Base-by-base conservation (phyloP, 2,888 invertebrate genomes). In the Zelleria hepariella region DNA sequence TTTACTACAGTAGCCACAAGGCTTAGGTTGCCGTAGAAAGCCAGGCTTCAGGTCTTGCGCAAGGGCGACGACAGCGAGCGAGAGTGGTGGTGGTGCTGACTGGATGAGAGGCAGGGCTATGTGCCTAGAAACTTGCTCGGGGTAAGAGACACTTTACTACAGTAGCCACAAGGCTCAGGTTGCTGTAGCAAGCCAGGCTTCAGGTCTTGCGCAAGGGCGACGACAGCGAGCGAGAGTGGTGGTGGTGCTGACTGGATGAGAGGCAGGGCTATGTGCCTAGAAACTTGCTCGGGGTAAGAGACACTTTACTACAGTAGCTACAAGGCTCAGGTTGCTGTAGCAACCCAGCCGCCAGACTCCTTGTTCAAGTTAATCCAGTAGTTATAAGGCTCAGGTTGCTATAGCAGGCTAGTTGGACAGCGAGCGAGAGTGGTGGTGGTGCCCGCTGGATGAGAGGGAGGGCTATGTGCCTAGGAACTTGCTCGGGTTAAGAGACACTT, bases 391-490 rank as follows among this genome's bases (percentile, higher is more conserved):
- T n/a, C n/a, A n/a, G n/a, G n/a, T n/a, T n/a, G n/a, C n/a, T n/a
- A n/a, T n/a, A n/a, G n/a, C n/a, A n/a, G n/a, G n/a, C 98, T 73
- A 92, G 94, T 64, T 89, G 78, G 98, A 98, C 82, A 93, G 93
- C 78, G 97, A 96, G 89, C 92, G 95, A 66, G 98, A 98, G 82
- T 97, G 97, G 96, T 99, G 98, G 97, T 98, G 98, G 95, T 80
- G 86, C 62, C 74, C 85, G 48, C 80, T 68, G 47, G 58, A 15
- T 53, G 75, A 63, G 86, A 91, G 59, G 80, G 96, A 96, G 82
- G 99, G 99, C 61, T 98, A 99, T 82, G 95, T 98, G 80, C 98
- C 99, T 61, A 91, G 98, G 75, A 99, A 99, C 92, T 91, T 98
- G 82, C 91, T 99, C 69, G 98, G 98, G 90, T 98, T 98, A 87